These are phyloP conservation scores for Anguilla marmorata DNA, from an alignment of 2,797 vertebrate genomes.

Conservation along the genomic window DNA sequence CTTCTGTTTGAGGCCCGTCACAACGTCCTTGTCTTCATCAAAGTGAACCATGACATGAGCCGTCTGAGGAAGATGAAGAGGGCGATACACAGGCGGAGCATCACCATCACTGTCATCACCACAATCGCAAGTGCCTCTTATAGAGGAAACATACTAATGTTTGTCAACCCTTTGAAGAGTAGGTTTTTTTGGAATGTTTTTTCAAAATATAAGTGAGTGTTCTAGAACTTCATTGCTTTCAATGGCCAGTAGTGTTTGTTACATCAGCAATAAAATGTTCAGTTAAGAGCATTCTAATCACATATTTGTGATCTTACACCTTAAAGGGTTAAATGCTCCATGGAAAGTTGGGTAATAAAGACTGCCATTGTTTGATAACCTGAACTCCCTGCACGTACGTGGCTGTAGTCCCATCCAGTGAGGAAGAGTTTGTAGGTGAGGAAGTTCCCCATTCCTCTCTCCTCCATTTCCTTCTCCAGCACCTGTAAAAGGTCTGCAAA, in stretches of 20 bases:
- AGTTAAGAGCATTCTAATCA: too few species aligned
- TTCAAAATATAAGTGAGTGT: not conserved
- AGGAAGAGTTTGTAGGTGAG: constrained; percentile 90
- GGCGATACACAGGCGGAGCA: not conserved
- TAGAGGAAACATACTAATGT: not conserved
- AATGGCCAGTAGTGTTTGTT: not conserved
- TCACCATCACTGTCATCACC: not conserved
- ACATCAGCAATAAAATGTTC: not conserved
- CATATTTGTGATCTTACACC: not conserved
- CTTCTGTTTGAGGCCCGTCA: constrained; percentile 91
- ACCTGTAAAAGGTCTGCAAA: constrained; percentile 86
- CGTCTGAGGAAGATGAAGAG: constrained; percentile 62
- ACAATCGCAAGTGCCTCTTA: not conserved
- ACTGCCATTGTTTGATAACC: not conserved
- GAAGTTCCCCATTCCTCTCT: constrained; percentile 81
- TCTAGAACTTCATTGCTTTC: not conserved
- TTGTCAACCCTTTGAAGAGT: not conserved
- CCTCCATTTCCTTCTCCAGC: constrained; percentile 88
- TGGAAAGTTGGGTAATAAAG: not conserved
- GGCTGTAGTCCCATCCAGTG: constrained; percentile 82
- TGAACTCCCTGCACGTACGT: constrained; percentile 62
- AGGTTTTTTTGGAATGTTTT: not conserved
- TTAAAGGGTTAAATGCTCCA: not conserved
- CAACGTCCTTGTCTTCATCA: constrained; percentile 75
- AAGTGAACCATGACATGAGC: constrained; percentile 74